Evolutionary conservation across 2,797 vertebrate species (phyloP), one percentile per base, ranked within the genome.

Genomic region (Pachyuromys duprasi): DNA sequence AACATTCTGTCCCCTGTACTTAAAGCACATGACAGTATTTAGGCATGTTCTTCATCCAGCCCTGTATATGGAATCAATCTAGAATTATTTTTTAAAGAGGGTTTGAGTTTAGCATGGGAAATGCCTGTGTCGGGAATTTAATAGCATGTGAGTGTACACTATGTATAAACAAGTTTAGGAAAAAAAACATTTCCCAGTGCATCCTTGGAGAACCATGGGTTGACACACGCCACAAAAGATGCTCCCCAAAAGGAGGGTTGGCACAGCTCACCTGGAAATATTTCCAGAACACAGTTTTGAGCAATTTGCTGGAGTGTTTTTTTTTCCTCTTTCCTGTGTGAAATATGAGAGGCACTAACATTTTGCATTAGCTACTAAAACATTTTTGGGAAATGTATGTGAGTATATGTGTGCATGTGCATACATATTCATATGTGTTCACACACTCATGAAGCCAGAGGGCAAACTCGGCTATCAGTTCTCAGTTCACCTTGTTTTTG

Each of bases 21-120:
- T 95, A 90, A 92, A 33, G 83, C 80, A 26, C 72, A 55, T 9
- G 93, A 88, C 89, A 83, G 67, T 15, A 80, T 92, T 92, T 84
- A 86, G 26, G n/a, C 80, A 72, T 22, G 36, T 12, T 42, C 28
- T 72, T 63, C 86, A 69, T n/a, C 79, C 39, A 84, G 67, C 72
- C 62, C 94, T 87, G 78, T 70, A 80, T 95, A 95, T 88, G 94
- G 94, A 94, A 87, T 86, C 76, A 90, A 79, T 96, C 92, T 96
- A 94, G 92, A 95, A 93, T 80, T 70, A 83, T 82, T 93, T 94
- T 94, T 94, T 80, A 69, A 86, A 95, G 94, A 95, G 65, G 79
- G 95, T 96, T 94, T 95, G 88, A 97, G 82, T 69, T 94, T 28
- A 79, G 79, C 78, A 82, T 94, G 95, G 89, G 93, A 97, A 97